Evolutionary conservation across 2,113 vertebrate genomes (phyloP), one percentile per base, ranked within the genome.

Genomic region (Bagarius yarrelli): DNA sequence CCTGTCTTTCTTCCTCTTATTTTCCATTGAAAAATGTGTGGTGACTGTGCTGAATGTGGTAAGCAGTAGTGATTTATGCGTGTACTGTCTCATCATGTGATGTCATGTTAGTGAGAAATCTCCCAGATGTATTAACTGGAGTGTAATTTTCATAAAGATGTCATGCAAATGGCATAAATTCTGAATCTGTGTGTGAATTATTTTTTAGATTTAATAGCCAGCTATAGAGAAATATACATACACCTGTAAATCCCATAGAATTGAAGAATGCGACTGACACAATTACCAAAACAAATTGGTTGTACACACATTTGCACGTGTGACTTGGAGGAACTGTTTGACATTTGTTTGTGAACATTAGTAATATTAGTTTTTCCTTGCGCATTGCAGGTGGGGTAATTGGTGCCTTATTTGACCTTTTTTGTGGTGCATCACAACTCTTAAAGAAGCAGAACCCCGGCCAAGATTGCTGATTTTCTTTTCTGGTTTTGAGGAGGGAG

Each of bases 331-430:
- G 11, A 73, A 50, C 25, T 27, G 59, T 36, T 25, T 21, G 32
- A 5, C 36, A 19, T 78, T 77, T 71, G 23, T 19, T 12, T 27
- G 25, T 50, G 5, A 61, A 15, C 8, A 1, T 61, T n/a, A 61
- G 4, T 78, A 61, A 81, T 52, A 18, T 56, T 70, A 79, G 4
- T 79, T 52, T 74, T 32, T 44, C 77, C 87, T 83, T 86, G 79
- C 81, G 84, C 0, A 78, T 88, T 64, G 81, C 83, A 96, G 94
- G 91, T 87, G 83, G 67, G 15, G 8, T 85, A 61, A 91, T 80
- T 0, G 4, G 50, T 50, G 78, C 25, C 21, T 79, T 6, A 34
- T 85, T 53, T 44, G 64, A 61, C 50, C 21, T 34, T 72, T 79
- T 86, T 82, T 89, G 85, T 61, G 80, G 87, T 86, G 82, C 59